Evolutionary conservation across 1,140 invertebrate species (phyloP).

Genomic region (Listronotus bonariensis): DNA sequence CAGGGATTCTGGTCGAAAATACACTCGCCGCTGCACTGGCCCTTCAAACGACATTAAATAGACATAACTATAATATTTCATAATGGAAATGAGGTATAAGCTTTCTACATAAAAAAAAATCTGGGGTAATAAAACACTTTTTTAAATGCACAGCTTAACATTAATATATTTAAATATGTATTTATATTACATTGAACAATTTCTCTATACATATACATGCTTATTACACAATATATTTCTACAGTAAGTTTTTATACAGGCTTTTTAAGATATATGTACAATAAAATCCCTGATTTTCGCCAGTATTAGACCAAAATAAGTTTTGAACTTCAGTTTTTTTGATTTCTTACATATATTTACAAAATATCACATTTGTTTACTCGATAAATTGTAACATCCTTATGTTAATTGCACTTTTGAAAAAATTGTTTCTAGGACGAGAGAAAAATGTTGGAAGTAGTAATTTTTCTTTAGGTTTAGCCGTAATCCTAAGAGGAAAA

Average conservation of each 20-base stretch:
- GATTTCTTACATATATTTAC: neutral
- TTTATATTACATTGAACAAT: constrained; percentile 35
- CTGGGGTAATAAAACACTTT: neutral
- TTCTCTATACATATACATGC: constrained; percentile 28
- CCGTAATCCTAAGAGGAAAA: too few species aligned
- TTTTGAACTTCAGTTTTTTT: constrained; percentile 1
- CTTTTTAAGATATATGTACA: constrained; percentile 6
- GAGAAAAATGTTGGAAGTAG: too few species aligned
- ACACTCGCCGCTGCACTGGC: too few species aligned
- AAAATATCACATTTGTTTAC: constrained; percentile 9
- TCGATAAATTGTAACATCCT: neutral
- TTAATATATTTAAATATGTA: constrained; percentile 37
- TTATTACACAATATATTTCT: constrained; percentile 31
- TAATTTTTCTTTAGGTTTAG: too few species aligned
- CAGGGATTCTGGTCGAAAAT: too few species aligned
- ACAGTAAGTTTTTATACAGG: constrained; percentile 24
- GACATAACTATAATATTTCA: too few species aligned
- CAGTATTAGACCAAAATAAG: neutral
- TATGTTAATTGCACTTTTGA: constrained; percentile 11
- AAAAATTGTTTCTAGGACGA: neutral
- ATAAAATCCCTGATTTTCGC: neutral
- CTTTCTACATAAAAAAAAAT: too few species aligned
- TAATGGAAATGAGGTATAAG: too few species aligned
- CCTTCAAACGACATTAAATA: too few species aligned
- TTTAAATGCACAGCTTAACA: constrained; percentile 34